Percentiles rank a stretch among this genome's conserved stretches.
Evolutionary conservation across 2,797 vertebrate species (phyloP).

Genomic region (Luscinia megarhynchos): DNA sequence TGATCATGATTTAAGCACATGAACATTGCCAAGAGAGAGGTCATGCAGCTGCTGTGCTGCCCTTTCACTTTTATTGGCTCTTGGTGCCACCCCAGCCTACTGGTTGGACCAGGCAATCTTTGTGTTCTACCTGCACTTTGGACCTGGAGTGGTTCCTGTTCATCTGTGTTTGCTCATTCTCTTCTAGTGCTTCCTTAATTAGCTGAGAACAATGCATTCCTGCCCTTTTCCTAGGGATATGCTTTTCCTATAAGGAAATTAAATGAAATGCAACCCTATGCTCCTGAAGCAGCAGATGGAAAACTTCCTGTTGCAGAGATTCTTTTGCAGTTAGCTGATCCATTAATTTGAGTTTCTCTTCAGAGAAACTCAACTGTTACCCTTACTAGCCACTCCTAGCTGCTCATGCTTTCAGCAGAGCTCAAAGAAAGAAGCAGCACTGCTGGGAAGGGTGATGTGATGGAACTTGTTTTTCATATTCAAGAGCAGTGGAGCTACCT

Average conservation of each 20-base stretch:
- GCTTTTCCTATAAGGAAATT: background rate
- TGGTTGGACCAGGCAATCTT: background rate
- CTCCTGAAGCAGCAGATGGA: background rate
- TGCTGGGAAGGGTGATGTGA: background rate
- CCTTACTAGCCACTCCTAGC: background rate
- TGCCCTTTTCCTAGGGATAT: background rate
- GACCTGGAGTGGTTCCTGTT: background rate
- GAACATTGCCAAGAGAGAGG: background rate
- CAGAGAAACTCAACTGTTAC: background rate
- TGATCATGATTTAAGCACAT: background rate
- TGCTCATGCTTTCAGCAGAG: background rate
- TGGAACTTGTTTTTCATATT: background rate
- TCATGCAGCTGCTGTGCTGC: background rate
- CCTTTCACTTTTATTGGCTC: background rate
- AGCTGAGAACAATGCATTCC: background rate
- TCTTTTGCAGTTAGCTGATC: background rate
- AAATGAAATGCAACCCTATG: background rate
- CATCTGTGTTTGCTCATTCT: background rate
- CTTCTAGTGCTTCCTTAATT: background rate
- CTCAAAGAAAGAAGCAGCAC: background rate
- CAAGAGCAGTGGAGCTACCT: background rate
- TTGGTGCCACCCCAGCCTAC: background rate
- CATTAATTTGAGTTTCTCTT: background rate
- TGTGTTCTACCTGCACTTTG: background rate
- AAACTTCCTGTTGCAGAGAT: background rate